Percentiles rank a stretch among this genome's conserved stretches.
phyloP scores from a whole-genome alignment of 2,888 invertebrate genomes.

The Palloptera scutellata region DNA sequence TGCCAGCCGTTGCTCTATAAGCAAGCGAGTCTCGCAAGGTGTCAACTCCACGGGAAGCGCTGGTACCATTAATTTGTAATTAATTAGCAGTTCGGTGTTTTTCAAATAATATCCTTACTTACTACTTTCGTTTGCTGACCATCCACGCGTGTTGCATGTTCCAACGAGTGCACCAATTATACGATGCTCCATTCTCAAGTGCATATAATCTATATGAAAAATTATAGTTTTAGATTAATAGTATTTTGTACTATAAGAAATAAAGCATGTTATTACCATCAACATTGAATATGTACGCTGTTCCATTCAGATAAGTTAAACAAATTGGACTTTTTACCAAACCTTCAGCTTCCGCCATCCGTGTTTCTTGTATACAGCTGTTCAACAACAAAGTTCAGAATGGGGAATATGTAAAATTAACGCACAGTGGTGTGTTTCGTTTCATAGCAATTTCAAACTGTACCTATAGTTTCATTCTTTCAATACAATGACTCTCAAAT shows the following conservation, averaged over 20 bases:
- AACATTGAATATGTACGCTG: slow-evolving; percentile 73
- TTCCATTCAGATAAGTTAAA: slow-evolving; percentile 65
- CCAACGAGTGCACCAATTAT: slow-evolving; percentile 85
- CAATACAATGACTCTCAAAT: too few species aligned
- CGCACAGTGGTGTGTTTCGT: too few species aligned
- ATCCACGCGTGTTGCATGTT: slow-evolving; percentile 74
- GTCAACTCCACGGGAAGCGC: slow-evolving; percentile 80
- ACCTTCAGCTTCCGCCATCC: slow-evolving; percentile 1
- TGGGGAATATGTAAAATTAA: too few species aligned
- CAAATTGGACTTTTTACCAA: slow-evolving; percentile 42
- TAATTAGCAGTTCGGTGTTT: not conserved
- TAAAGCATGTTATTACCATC: slow-evolving; percentile 65
- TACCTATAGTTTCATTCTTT: too few species aligned
- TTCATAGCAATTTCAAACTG: too few species aligned
- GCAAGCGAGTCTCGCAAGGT: slow-evolving; percentile 78
- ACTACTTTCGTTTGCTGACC: slow-evolving; percentile 74
- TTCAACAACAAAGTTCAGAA: too few species aligned
- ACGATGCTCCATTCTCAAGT: slow-evolving; percentile 73
- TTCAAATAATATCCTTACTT: slow-evolving; percentile 36
- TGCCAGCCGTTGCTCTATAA: slow-evolving; percentile 76
- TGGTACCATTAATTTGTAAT: slow-evolving; percentile 45
- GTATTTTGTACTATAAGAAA: not conserved
- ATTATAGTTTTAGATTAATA: not conserved
- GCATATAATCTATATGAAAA: slow-evolving; percentile 73
- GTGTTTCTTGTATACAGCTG: not conserved